Evolutionary conservation across 2,797 vertebrate genomes (phyloP).

Genomic region (Tolypeutes matacus): DNA sequence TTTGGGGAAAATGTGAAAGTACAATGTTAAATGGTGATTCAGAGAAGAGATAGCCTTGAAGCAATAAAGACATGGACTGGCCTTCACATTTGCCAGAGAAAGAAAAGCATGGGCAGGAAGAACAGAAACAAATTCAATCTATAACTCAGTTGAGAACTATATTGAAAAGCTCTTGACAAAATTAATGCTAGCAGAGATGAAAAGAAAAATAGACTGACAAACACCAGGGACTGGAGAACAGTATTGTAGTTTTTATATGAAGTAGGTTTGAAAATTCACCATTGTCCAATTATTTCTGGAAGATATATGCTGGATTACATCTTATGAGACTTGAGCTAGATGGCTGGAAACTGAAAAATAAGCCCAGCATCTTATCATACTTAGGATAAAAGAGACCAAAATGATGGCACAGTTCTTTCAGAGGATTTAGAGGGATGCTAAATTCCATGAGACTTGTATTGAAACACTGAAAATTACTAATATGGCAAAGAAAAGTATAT

Average conservation of each 20-base stretch:
- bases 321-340: constrained; percentile 34
- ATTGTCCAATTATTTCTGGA: constrained; percentile 68
- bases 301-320: constrained; percentile 36
- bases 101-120: not conserved
- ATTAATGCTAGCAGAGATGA: not conserved
- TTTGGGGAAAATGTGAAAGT: not conserved
- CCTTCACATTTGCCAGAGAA: not conserved
- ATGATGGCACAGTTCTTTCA: constrained; percentile 9
- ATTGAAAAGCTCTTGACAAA: constrained; percentile 26
- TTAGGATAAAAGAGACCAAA: constrained; percentile 58
- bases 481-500: constrained; percentile 12
- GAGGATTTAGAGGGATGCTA: constrained; percentile 8
- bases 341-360: constrained; percentile 51
- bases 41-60: not conserved
- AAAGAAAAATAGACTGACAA: constrained; percentile 24
- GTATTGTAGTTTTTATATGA: constrained; percentile 18
- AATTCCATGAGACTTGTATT: not conserved
- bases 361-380: constrained; percentile 14
- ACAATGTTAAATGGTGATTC: not conserved
- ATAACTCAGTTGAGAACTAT: constrained; percentile 46
- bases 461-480: not conserved
- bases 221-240: not conserved
- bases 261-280: constrained; percentile 46
- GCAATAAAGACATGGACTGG: constrained; percentile 23
- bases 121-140: constrained; percentile 26